Evolutionary conservation across 2,888 invertebrate genomes (phyloP), one percentile per base, ranked within the genome.

Genomic region (Agapetus fuscipes): DNA sequence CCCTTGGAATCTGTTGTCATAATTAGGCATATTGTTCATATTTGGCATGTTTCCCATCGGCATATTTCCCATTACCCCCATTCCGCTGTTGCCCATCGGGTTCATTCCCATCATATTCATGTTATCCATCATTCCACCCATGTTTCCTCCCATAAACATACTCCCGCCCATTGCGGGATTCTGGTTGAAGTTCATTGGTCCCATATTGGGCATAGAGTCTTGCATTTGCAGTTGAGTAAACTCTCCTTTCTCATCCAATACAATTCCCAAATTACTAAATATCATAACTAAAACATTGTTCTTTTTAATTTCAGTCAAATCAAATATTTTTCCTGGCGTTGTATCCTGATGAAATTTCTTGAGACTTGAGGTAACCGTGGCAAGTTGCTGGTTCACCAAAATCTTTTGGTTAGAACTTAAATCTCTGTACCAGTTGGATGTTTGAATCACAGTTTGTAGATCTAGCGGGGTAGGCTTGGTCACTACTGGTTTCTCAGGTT

Each of bases 351-450:
- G 73, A 49, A 69, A 72, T 51, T 72, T 74, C 55, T 78, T 76
- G 14, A 76, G 59, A 57, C 71, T 71, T 48, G 71, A 73, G 5
- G 78, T 74, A 9, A 79, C 68, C 16, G 73, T 64, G 2, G 77
- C 74, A 52, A 83, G 57, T 54, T 82, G 72, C 52, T 81, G 79
- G 54, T 81, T 82, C 0, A 81, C 73, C 59, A 77, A 72, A 50
- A 82, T 72, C 60, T 82, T 83, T 54, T 79, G 78, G 48, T 79
- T 81, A 38, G 79, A 78, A 50, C 80, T 80, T 31, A 82, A 61
- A 45, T 78, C 78, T 55, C 76, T 78, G 54, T 80, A 83, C 73
- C 82, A 82, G 39, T 68, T 71, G 1, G 81, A 80, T 53, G 71
- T 75, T 58, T 80, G 80, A 35, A 80, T 57, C 48, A 80, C 58